Base-by-base conservation (phyloP, 2,797 vertebrate species). In the Macroramphosus scolopax region DNA sequence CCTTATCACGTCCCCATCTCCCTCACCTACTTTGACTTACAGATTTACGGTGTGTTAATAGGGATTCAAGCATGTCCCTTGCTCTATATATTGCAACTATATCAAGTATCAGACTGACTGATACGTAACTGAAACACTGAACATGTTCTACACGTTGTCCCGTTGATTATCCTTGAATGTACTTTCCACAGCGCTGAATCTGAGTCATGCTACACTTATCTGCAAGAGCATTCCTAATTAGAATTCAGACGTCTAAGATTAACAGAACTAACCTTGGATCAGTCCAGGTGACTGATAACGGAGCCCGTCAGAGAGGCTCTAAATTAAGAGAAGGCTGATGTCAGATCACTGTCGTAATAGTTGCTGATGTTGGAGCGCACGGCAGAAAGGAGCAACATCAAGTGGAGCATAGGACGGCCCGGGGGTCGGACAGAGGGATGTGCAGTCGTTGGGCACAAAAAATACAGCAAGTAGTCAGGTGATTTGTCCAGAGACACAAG, bases 241-340 rank as follows among this genome's bases (percentile, higher is more conserved):
- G 18, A 63, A 71, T 58, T 51, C 51, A 57, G 51, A 42, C 42
- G 13, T 24, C 1, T n/a, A n/a, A 1, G 51, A 63, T 10, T 30
- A 67, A 63, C 59, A 45, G 24, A 42, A 31, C 55, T 63, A 68
- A 67, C 72, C 69, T 67, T 55, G 55, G 29, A 74, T 63, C 76
- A 41, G 52, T 36, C 22, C 9, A 8, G 10, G 16, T 16, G 3
- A 1, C 17, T 34, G 50, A 47, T 44, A 28, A 54, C 29, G 14
- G 31, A 35, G n/a, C n/a, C n/a, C n/a, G n/a, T n/a, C n/a, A n/a
- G n/a, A 47, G 55, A 43, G 33, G 37, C 31, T 55, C 39, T 6
- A 15, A 48, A 45, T 45, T 54, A 62, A 36, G 59, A 26, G 39
- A 44, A 16, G 35, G 51, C 52, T 59, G 56, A 80, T 49, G 53